Evolutionary conservation across 2,888 invertebrate species (phyloP), one percentile per base, ranked within the genome.

Genomic region (Thereva nobilitata): DNA sequence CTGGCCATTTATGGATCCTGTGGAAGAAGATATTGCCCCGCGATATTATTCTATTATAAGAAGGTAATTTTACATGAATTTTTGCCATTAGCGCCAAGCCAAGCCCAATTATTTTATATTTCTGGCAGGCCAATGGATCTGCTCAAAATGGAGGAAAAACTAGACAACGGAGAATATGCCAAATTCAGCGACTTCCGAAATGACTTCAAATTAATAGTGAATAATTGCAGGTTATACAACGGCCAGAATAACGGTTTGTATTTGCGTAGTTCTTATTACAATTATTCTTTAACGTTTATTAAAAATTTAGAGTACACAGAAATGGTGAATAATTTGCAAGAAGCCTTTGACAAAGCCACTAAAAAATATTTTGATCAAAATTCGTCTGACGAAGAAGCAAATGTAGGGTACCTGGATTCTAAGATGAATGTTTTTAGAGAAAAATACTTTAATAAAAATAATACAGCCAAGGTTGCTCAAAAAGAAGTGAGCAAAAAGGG

Each of bases 1-100:
- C 0, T 96, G 95, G 95, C 95, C 95, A 0, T 96, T 97, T 80
- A 86, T 92, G 77, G 93, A 95, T 76, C 93, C 95, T 0, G 95
- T 96, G 1, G 93, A 95, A 75, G 95, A 95, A 77, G 92, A 93
- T 76, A 93, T 92, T 77, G 95, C 95, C 0, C 95, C 96, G 0
- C 90, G 92, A 79, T 91, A 89, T 77, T 89, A 89, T 76, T 85
- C 89, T 0, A 87, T 89, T 38, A 89, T 89, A 47, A 80, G 89
- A 71, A 85, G 84, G 81, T 81, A 67, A 71, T 70, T 68, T 9
- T 2, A 37, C 12, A 38, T 37, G 54, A 12, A 9, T 5, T 23
- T 2, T 54, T 53, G 6, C 2, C n/a, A 49, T 4, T 9, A 49
- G 6, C 10, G 2, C n/a, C 9, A n/a, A 12, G 5, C n/a, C n/a